These are phyloP conservation scores for Microctenopoma stevenorrisi DNA, from an alignment of 2,797 vertebrate genomes.

Conservation along the genomic window DNA sequence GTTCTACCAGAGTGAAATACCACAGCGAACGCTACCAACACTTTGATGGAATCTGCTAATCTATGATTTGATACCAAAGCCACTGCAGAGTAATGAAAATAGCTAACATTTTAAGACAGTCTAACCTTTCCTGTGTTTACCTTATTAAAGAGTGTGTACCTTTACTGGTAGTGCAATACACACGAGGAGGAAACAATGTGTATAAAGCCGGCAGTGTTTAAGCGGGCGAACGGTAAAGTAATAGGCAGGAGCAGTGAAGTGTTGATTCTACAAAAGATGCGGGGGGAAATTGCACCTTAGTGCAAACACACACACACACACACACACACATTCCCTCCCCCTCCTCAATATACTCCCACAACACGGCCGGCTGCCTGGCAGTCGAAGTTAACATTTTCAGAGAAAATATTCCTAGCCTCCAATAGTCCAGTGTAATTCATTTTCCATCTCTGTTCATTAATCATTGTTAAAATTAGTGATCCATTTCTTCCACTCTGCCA, in stretches of 20 bases:
- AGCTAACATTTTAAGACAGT: conserved; percentile 88
- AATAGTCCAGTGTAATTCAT: conserved; percentile 99
- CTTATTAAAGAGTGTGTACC: conserved; percentile 80
- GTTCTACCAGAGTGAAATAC: conserved; percentile 38
- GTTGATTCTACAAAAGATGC: conserved; percentile 98
- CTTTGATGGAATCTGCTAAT: conserved; percentile 59
- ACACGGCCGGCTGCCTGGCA: conserved; percentile 87
- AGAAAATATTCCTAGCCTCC: conserved; percentile 99
- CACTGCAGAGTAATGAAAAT: conserved; percentile 64
- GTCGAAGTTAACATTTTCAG: conserved; percentile 99
- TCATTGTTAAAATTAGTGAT: conserved; percentile 99
- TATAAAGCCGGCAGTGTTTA: conserved; percentile 91
- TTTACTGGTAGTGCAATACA: conserved; percentile 74
- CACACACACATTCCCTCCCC: conserved; percentile 43
- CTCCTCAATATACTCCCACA: conserved; percentile 86
- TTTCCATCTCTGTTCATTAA: conserved; percentile 99
- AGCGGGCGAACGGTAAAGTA: conserved; percentile 94
- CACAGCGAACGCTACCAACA: conserved; percentile 46
- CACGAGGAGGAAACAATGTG: conserved; percentile 66
- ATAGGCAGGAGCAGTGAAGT: conserved; percentile 98
- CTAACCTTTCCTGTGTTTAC: conserved; percentile 84
- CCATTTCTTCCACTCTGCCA: conserved; percentile 99
- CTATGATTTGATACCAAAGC: conserved; percentile 69
- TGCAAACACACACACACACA: conserved; percentile 43
- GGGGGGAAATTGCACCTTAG: conserved; percentile 69